phyloP scores from a whole-genome alignment of 2,113 vertebrate genomes.

The Kryptolebias marmoratus region DNA sequence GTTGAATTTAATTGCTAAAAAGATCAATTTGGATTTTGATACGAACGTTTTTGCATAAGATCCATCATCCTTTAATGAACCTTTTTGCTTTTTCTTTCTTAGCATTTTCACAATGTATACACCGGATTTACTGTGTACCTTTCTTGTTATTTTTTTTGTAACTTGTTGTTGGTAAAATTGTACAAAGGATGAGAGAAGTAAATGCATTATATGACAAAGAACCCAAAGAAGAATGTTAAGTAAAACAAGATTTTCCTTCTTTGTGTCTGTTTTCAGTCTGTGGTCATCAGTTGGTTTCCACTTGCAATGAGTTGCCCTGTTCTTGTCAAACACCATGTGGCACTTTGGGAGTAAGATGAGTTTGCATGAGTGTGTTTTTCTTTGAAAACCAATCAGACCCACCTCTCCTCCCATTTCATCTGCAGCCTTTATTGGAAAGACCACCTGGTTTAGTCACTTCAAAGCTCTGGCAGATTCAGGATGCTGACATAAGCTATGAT shows the following conservation, averaged over 20 bases:
- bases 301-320: slow-evolving; percentile 8
- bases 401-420: slow-evolving; percentile 33
- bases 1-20: too few relatives aligned
- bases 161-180: slow-evolving; percentile 39
- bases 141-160: slow-evolving; percentile 29
- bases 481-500: slow-evolving; percentile 17
- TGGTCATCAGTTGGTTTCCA: slow-evolving; percentile 6
- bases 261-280: slow-evolving; percentile 17
- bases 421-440: slow-evolving; percentile 55
- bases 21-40: too few relatives aligned
- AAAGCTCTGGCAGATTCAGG: slow-evolving; percentile 50
- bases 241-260: not conserved
- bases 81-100: too few relatives aligned
- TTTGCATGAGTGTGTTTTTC: slow-evolving; percentile 48
- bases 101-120: slow-evolving; percentile 35
- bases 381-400: slow-evolving; percentile 42
- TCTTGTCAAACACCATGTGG: slow-evolving; percentile 26
- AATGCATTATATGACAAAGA: not conserved
- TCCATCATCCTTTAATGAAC: too few relatives aligned
- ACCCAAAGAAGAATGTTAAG: not conserved
- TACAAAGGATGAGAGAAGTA: slow-evolving; percentile 26
- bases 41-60: too few relatives aligned
- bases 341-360: slow-evolving; percentile 8
- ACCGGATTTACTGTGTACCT: slow-evolving; percentile 45
- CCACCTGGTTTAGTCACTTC: slow-evolving; percentile 64